These are phyloP conservation scores for Eupeodes luniger DNA, from an alignment of 2,888 invertebrate genomes.

Conservation along the genomic window DNA sequence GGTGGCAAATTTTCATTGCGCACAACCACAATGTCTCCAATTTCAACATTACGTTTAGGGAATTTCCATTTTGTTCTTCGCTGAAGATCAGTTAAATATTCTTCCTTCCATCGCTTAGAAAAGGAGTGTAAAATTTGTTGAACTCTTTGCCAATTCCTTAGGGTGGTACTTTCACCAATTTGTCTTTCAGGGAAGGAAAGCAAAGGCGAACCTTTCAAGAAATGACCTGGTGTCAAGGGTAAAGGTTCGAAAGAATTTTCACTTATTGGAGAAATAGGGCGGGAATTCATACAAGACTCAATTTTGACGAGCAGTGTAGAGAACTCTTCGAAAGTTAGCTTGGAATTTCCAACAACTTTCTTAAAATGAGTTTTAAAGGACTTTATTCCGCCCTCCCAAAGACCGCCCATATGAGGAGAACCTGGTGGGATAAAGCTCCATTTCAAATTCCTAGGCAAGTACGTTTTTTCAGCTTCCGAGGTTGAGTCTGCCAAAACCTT, in stretches of 20 bases:
- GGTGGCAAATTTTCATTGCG: constrained; percentile 38
- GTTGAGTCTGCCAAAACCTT: constrained; percentile 23
- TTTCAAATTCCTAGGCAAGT: constrained; percentile 12
- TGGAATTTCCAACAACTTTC: constrained; percentile 20
- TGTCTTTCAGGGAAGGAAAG: constrained; percentile 25
- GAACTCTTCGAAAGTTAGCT: constrained; percentile 24
- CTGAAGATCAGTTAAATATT: constrained; percentile 24
- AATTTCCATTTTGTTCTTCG: constrained; percentile 32
- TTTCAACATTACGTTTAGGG: background rate
- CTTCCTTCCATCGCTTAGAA: constrained; percentile 26
- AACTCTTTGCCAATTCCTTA: constrained; percentile 16
- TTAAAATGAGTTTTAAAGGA: constrained; percentile 29
- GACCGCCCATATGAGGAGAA: constrained; percentile 14
- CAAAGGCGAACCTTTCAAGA: constrained; percentile 26
- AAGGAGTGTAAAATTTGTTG: constrained; percentile 22
- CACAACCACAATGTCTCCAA: constrained; percentile 18
- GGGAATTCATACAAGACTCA: constrained; percentile 16
- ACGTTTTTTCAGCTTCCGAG: constrained; percentile 13
- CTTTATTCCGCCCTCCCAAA: constrained; percentile 25
- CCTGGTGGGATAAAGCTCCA: constrained; percentile 27
- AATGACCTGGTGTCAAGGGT: constrained; percentile 28
- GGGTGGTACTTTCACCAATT: background rate
- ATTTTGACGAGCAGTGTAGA: constrained; percentile 21
- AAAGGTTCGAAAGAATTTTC: background rate
- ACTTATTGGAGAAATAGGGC: background rate